Percentiles rank a stretch among this genome's conserved stretches.
Conservation (phyloP, 2,113 vertebrate species). For the Bubalus kerabau region DNA sequence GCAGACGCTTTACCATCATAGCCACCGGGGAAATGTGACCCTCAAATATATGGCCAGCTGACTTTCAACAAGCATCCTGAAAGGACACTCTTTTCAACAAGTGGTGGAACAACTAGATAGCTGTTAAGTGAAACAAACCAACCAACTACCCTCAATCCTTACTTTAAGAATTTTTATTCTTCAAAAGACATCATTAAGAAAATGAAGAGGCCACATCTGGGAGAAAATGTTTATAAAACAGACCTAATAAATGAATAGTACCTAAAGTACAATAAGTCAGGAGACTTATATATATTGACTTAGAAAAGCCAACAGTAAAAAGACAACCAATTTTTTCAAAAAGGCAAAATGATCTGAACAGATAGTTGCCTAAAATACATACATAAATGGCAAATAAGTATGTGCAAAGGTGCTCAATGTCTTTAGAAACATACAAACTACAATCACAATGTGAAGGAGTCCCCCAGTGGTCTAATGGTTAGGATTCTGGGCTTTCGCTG, state of each 20-base stretch:
- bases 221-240: background rate
- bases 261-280: background rate
- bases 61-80: background rate
- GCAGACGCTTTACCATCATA: background rate
- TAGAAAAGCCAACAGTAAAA: background rate
- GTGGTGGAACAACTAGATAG: background rate
- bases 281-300: background rate
- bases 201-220: background rate
- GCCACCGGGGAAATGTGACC: background rate
- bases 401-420: background rate
- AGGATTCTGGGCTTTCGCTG: background rate
- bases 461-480: background rate
- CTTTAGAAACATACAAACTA: background rate
- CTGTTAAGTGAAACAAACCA: background rate
- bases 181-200: constrained; percentile 12
- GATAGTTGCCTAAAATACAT: background rate
- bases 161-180: background rate
- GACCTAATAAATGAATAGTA: background rate
- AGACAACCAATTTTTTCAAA: background rate
- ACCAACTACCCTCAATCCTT: background rate
- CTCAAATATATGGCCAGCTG: background rate
- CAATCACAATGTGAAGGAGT: background rate
- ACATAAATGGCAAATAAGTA: background rate
- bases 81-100: background rate
- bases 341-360: background rate